Conservation (phyloP, 2,113 vertebrate species). For the Glaucidium brasilianum region DNA sequence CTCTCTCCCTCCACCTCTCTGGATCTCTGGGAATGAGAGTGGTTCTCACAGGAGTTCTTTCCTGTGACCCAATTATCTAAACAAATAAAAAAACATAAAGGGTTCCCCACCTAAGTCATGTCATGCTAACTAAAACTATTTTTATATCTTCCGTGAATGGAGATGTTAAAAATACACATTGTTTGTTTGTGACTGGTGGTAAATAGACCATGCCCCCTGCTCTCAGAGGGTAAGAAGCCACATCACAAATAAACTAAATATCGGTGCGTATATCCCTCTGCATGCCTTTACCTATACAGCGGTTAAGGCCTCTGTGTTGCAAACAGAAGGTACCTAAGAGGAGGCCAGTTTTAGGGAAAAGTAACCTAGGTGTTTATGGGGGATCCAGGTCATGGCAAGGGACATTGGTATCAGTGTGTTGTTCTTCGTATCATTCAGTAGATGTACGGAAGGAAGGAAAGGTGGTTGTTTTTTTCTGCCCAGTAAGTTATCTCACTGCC, state of each 20-base stretch:
- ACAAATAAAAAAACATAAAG: conserved; percentile 44
- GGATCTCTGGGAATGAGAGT: conserved; percentile 57
- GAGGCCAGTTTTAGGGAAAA: neutral
- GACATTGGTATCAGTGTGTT: neutral
- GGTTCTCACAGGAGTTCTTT: conserved; percentile 64
- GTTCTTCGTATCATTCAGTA: neutral
- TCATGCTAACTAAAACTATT: conserved; percentile 47
- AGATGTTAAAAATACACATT: conserved; percentile 48
- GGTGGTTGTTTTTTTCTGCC: neutral
- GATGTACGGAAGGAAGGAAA: neutral
- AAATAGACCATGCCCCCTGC: neutral
- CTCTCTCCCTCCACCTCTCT: conserved; percentile 28
- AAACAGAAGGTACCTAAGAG: neutral
- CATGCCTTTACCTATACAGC: neutral
- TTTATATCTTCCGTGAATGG: conserved; percentile 32
- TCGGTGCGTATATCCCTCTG: neutral
- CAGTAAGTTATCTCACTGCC: neutral
- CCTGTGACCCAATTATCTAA: conserved; percentile 68
- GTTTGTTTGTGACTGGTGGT: conserved; percentile 27
- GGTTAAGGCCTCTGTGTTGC: neutral
- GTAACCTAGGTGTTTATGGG: neutral
- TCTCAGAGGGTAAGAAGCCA: neutral
- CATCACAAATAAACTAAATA: neutral
- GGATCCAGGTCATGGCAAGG: neutral
- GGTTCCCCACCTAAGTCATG: conserved; percentile 50